These are phyloP conservation scores for Syncerus caffer DNA, from an alignment of 2,797 vertebrate species.

Conservation along the genomic window DNA sequence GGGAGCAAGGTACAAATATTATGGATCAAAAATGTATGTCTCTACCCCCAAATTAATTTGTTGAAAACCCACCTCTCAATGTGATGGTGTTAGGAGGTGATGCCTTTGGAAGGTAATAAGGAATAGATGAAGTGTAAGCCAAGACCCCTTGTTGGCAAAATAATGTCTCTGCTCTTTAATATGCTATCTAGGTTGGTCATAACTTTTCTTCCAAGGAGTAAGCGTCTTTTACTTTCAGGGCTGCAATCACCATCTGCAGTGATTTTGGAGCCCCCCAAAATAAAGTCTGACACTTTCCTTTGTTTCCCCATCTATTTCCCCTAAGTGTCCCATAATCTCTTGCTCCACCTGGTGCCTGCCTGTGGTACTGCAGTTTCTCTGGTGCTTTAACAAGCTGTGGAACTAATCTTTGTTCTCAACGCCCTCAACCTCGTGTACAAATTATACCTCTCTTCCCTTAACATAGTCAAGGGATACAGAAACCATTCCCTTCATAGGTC, in stretches of 20 bases:
- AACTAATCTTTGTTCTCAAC: not conserved
- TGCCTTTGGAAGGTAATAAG: not conserved
- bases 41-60: not conserved
- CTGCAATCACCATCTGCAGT: too few relatives aligned
- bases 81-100: not conserved
- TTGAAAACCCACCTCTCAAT: not conserved
- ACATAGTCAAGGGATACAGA: not conserved
- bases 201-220: too few relatives aligned
- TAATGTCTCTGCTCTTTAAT: too few relatives aligned
- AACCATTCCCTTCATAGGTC: not conserved
- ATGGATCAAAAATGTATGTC: not conserved
- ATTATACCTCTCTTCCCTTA: not conserved
- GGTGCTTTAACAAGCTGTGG: too few relatives aligned
- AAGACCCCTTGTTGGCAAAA: too few relatives aligned
- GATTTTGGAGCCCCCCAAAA: too few relatives aligned
- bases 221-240: too few relatives aligned
- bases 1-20: not conserved
- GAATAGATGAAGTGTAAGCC: not conserved
- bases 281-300: too few relatives aligned
- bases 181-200: too few relatives aligned
- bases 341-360: not conserved
- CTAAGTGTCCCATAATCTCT: not conserved
- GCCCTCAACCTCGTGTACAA: accelerated
- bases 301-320: too few relatives aligned
- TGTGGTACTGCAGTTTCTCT: not conserved